Evolutionary conservation across 2,888 invertebrate genomes (phyloP), one percentile per base, ranked within the genome.

Genomic region (Molorchus minor): DNA sequence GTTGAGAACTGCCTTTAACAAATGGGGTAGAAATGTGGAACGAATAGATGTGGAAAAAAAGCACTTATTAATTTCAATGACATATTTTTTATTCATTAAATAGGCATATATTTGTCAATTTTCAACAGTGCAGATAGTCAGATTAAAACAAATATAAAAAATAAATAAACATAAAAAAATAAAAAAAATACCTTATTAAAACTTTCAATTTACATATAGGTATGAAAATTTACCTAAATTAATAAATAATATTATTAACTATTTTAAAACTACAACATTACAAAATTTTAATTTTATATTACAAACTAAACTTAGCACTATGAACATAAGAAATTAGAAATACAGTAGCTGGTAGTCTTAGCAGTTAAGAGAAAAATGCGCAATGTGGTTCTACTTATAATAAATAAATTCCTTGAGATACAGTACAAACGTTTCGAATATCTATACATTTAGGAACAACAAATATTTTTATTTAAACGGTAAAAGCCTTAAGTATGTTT

Each of bases 151-250:
- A 19, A 46, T 46, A 46, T 46, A 46, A 46, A 46, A n/a, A 46
- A 46, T 46, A 46, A 46, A 46, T 46, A 46, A 46, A 46, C 46
- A 46, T 44, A 44, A 46, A 46, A 45, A 46, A 46, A 29, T 46
- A 17, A 33, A 46, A 46, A 33, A 44, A 46, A 46, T 30, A 46
- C 46, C 10, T 21, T 33, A 35, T 25, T 46, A 46, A 12, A 30
- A 19, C 15, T 44, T 44, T 8, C 16, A 44, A 19, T 44, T 44
- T 21, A 44, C 25, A 25, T 16, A 44, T 15, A 16, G n/a, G 17
- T 7, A 25, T 44, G 44, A 8, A 13, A 8, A 25, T 44, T 44
- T 33, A 10, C 33, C 33, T 3, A 29, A 2, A 44, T 25, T 43
- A 44, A 44, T 44, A 25, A 44, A 29, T 44, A 44, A n/a, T n/a